Base-by-base conservation (phyloP, 1,140 invertebrate species). In the Brachionus plicatilis region DNA sequence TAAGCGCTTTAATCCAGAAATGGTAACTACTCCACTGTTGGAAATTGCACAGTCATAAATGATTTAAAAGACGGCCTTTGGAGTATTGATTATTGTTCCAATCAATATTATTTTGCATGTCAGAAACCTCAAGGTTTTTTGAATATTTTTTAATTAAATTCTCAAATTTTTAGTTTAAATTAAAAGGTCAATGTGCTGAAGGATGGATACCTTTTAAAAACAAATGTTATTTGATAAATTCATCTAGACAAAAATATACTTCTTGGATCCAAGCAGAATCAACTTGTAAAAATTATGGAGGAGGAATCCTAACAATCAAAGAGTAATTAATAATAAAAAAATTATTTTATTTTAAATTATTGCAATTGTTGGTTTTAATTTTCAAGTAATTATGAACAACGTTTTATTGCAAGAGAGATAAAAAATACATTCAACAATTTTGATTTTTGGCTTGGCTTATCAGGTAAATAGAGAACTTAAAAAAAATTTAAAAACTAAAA, bases 121-220 rank as follows among this genome's bases (percentile, higher is more conserved):
- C 79, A 82, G 65, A 82, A 82, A 68, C 56, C 29, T 24, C 79
- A 53, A 33, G 76, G 76, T 53, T 24, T 37, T n/a, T 20, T 27
- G n/a, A 17, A 20, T 8, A 56, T 27, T 14, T 37, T 37, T 7
- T 7, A 37, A 20, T 11, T 12, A 14, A 14, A 29, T 14, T 78
- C 17, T 14, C n/a, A 24, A 78, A 50, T 78, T 27, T n/a, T 17
- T 45, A 12, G 11, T 27, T 47, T 45, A 6, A 41, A 24, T 14
- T 41, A n/a, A n/a, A 78, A 78, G 78, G 78, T n/a, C 27, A 82
- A 47, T 82, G 79, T 29, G 50, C 79, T 27, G 79, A 82, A 14
- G 53, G 53, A 9, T 82, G 79, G 79, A 82, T 82, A 43, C 79
- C 79, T 20, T 82, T 82, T 47, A 82, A 82, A 60, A 68, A 68